Evolutionary conservation across 2,888 invertebrate species (phyloP).

Genomic region (Ophion slaviceki): DNA sequence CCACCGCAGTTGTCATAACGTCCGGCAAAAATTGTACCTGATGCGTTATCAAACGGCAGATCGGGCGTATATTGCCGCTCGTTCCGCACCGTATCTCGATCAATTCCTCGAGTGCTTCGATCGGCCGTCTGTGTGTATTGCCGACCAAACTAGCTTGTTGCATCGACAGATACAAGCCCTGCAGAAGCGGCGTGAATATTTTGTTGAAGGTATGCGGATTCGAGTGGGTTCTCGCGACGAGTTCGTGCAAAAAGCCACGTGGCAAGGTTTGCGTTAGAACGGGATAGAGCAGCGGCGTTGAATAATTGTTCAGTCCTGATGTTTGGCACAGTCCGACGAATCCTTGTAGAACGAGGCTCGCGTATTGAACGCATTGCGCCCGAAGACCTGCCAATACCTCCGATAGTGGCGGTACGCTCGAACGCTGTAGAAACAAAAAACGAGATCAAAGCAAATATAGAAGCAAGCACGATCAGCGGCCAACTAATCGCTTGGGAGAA

Average conservation of each 20-base stretch:
- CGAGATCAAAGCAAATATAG: constrained; percentile 47
- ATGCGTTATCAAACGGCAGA: constrained; percentile 88
- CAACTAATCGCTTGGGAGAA: constrained; percentile 34
- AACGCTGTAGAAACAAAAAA: constrained; percentile 83
- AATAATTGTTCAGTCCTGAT: constrained; percentile 79
- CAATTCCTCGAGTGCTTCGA: constrained; percentile 91
- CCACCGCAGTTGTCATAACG: constrained; percentile 90
- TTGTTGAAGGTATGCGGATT: constrained; percentile 86
- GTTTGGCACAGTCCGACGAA: constrained; percentile 78
- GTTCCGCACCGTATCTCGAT: constrained; percentile 91
- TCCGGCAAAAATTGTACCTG: constrained; percentile 91
- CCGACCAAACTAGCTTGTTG: constrained; percentile 89
- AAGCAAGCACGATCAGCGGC: constrained; percentile 16
- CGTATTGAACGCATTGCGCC: constrained; percentile 87
- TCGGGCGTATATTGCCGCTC: constrained; percentile 89
- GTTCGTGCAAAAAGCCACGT: constrained; percentile 89
- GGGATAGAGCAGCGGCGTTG: constrained; percentile 89
- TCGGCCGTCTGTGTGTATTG: constrained; percentile 88
- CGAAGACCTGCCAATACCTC: constrained; percentile 86
- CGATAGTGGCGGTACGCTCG: constrained; percentile 90
- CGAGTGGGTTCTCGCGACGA: constrained; percentile 87
- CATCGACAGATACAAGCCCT: constrained; percentile 88
- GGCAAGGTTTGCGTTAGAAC: constrained; percentile 90
- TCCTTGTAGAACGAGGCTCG: constrained; percentile 86
- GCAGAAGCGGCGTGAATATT: constrained; percentile 89